Evolutionary conservation across 2,113 vertebrate species (phyloP).

Genomic region (Festucalex cinctus): DNA sequence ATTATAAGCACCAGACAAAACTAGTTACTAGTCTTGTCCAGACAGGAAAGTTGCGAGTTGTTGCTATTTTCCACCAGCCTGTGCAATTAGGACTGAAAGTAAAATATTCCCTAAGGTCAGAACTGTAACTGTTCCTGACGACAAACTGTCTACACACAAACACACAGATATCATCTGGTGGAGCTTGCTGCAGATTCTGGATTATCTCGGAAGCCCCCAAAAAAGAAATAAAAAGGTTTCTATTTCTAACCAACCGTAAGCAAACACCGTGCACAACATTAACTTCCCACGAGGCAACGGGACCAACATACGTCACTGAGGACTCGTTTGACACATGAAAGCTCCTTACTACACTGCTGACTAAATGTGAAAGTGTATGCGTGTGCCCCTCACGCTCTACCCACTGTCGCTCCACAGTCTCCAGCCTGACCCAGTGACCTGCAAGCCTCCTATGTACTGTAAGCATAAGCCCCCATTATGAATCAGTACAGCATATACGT

Average conservation of each 20-base stretch:
- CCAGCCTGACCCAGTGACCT: slow-evolving; percentile 69
- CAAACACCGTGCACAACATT: neutral
- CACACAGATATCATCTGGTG: slow-evolving; percentile 3
- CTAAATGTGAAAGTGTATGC: slow-evolving; percentile 11
- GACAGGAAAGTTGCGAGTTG: slow-evolving; percentile 33
- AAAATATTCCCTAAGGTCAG: slow-evolving; percentile 44
- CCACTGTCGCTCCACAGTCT: slow-evolving; percentile 62
- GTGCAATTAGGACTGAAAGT: slow-evolving; percentile 49
- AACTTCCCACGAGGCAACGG: neutral
- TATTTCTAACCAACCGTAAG: neutral
- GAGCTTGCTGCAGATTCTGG: neutral
- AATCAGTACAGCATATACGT: neutral
- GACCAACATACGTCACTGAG: slow-evolving; percentile 9
- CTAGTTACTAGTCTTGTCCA: slow-evolving; percentile 25
- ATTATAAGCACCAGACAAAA: neutral
- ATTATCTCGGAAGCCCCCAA: neutral
- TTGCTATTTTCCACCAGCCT: slow-evolving; percentile 24
- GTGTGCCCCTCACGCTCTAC: slow-evolving; percentile 11
- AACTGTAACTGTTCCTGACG: slow-evolving; percentile 25
- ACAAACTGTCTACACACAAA: slow-evolving; percentile 35
- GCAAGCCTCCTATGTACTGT: slow-evolving; percentile 45
- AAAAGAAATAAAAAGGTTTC: neutral
- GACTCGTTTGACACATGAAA: slow-evolving; percentile 24
- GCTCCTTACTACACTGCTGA: slow-evolving; percentile 26
- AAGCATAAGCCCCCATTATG: neutral